Evolutionary conservation across 2,113 vertebrate genomes (phyloP), one percentile per base, ranked within the genome.

Genomic region (Reinhardtius hippoglossoides): DNA sequence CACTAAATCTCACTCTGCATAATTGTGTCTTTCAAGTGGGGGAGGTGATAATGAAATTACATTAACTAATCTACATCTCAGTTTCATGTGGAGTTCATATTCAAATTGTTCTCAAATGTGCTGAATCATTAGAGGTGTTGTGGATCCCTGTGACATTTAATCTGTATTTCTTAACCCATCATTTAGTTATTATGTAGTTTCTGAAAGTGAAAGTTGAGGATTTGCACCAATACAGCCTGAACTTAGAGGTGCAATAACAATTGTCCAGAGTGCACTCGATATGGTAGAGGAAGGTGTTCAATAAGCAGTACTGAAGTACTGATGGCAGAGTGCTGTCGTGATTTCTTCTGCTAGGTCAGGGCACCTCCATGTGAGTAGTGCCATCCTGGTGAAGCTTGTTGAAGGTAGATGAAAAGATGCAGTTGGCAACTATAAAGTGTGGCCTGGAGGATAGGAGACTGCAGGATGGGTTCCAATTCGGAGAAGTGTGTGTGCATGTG

Each of bases 21-120:
- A 10, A 18, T 6, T 61, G 5, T 56, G 9, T 61, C 58, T 71
- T 68, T 63, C 46, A 55, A 48, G 26, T 58, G n/a, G 21, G 3
- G 54, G 60, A 73, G 18, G 60, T 67, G 68, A 82, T 23, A 24
- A 4, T 27, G 8, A 50, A 70, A 13, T 27, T 2, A 56, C n/a
- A 60, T 52, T 4, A 16, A 40, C 1, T 31, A 9, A 31, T 37
- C 58, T 50, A 20, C 15, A 42, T 35, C 24, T 10, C 48, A 42
- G 8, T 79, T 56, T 61, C 3, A 61, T 40, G 9, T 20, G 4
- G 44, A 60, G 23, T 31, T 55, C 24, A 46, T 3, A 60, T 44
- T 35, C 18, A 23, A 14, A 8, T 40, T 5, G 8, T 6, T 26
- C n/a, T n/a, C 12, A 24, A 9, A 59, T 59, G 21, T 8, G 26